phyloP scores from a whole-genome alignment of 2,797 vertebrate genomes.

The Anomalospiza imberbis region DNA sequence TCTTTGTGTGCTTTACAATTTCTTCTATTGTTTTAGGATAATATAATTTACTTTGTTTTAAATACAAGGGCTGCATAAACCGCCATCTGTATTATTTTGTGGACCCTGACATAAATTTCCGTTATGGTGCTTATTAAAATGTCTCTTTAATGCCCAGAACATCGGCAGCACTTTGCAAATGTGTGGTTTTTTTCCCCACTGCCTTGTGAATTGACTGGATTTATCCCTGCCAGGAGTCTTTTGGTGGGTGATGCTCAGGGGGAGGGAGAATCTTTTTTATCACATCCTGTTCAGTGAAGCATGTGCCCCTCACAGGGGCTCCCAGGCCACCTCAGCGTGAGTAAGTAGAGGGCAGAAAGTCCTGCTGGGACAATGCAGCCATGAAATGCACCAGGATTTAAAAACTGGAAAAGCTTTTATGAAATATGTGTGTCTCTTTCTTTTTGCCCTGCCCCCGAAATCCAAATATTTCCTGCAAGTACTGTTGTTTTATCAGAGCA shows the following conservation, averaged over 20 bases:
- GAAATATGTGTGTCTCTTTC: background rate
- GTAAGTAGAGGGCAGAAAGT: background rate
- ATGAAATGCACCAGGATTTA: background rate
- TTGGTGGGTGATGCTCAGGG: background rate
- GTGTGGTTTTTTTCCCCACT: background rate
- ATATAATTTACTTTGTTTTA: slow-evolving; percentile 52
- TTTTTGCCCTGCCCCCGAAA: background rate
- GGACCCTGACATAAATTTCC: slow-evolving; percentile 57
- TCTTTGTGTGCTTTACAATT: slow-evolving; percentile 15
- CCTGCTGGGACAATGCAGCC: background rate
- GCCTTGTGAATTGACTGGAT: background rate
- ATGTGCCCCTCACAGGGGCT: background rate
- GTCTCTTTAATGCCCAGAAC: slow-evolving; percentile 45
- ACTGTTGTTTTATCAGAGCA: background rate
- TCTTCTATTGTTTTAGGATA: slow-evolving; percentile 19
- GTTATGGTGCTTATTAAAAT: slow-evolving; percentile 48
- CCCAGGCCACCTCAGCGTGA: background rate
- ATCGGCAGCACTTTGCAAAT: background rate
- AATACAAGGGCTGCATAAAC: slow-evolving; percentile 35
- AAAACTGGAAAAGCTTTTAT: background rate
- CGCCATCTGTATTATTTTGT: slow-evolving; percentile 51
- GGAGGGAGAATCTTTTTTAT: background rate
- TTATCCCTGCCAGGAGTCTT: background rate
- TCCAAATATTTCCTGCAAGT: background rate
- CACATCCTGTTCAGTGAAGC: background rate